Evolutionary conservation across 2,113 vertebrate species (phyloP).

Genomic region (Plecturocebus donacophilus): DNA sequence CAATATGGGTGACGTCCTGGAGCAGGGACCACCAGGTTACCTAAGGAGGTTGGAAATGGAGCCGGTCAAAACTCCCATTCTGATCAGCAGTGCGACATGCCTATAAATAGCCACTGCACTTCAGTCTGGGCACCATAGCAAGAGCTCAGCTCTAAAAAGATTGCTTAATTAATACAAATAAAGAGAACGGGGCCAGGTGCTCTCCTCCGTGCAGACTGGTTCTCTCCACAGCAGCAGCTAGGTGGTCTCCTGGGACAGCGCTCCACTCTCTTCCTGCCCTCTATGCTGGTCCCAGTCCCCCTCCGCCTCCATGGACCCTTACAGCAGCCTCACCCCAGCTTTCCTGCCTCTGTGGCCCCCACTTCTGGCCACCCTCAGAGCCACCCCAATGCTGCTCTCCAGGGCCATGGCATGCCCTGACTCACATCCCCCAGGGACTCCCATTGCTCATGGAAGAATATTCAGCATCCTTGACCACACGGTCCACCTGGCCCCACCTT

Average conservation of each 20-base stretch:
- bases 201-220: not conserved
- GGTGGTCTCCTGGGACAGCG: fast-evolving
- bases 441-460: fast-evolving
- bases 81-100: no score
- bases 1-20: no score
- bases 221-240: not conserved
- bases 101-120: no score
- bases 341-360: not conserved
- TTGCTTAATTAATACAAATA: no score
- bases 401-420: fast-evolving
- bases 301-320: not conserved
- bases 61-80: no score
- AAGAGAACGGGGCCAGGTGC: not conserved
- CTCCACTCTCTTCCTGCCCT: fast-evolving
- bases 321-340: not conserved
- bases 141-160: no score
- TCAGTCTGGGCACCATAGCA: no score
- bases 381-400: fast-evolving
- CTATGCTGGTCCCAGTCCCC: not conserved
- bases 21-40: no score
- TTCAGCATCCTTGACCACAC: fast-evolving
- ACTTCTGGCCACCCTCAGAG: not conserved
- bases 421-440: not conserved
- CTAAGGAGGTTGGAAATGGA: no score
- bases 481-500: no score